A percentile compares a stretch with the other conserved stretches of the same genome.
Conservation (phyloP, 2,888 invertebrate species). For the Morinoia aosen region DNA sequence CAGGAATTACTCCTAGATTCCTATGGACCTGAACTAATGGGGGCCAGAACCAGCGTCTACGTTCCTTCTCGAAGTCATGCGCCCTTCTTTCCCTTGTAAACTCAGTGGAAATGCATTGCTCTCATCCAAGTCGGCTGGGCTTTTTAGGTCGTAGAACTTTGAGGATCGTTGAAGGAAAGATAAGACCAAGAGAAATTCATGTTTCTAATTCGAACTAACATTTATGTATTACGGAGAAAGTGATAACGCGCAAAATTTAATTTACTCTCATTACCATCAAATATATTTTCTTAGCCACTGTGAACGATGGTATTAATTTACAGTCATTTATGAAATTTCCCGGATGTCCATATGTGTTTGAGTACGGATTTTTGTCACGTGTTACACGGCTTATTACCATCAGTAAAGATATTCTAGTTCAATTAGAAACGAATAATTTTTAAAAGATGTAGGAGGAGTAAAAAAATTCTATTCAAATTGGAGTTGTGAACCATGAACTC, state of each 20-base stretch:
- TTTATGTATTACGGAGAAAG: not conserved
- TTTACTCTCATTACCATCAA: not conserved
- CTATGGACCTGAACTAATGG: constrained; percentile 48
- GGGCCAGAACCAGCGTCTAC: constrained; percentile 8
- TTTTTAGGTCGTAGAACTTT: not conserved
- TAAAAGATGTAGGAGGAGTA: not conserved
- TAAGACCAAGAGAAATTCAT: not conserved
- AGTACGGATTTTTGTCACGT: not conserved
- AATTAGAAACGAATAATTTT: not conserved
- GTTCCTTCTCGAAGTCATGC: constrained; percentile 24
- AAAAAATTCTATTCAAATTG: not conserved
- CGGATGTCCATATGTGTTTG: not conserved
- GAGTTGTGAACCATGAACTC: not conserved
- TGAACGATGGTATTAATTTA: not conserved
- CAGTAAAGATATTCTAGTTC: not conserved
- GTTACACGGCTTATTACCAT: not conserved
- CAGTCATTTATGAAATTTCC: not conserved
- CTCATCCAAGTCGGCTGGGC: not conserved
- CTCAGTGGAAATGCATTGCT: not conserved
- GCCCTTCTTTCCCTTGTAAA: constrained; percentile 7
- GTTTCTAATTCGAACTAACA: not conserved
- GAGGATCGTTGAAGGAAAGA: not conserved
- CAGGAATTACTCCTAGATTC: constrained; percentile 52
- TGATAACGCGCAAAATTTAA: not conserved
- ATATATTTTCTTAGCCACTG: not conserved